Conservation (phyloP, 2,113 vertebrate species). For the Sylvietta virens region DNA sequence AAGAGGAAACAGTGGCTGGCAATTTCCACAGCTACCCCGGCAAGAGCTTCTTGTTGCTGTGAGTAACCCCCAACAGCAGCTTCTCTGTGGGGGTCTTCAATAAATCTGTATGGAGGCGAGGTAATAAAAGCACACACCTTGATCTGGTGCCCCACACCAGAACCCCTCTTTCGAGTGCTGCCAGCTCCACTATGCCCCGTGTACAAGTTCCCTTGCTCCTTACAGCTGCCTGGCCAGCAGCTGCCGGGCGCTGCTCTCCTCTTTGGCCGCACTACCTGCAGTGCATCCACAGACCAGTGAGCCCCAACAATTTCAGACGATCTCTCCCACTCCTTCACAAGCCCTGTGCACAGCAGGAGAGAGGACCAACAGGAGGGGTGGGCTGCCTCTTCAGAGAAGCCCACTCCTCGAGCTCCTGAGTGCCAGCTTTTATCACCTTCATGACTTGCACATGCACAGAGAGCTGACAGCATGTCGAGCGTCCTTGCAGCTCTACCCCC, state of each 20-base stretch:
- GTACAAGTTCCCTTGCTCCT: accelerated
- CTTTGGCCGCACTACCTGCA: background rate
- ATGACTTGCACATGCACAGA: background rate
- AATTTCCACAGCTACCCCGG: background rate
- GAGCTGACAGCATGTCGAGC: accelerated
- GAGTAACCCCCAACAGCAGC: background rate
- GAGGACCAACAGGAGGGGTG: background rate
- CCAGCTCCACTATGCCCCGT: background rate
- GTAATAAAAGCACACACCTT: background rate
- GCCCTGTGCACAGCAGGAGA: background rate
- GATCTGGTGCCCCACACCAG: background rate
- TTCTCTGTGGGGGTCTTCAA: background rate
- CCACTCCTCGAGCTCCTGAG: background rate
- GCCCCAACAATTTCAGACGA: background rate
- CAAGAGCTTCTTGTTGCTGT: background rate
- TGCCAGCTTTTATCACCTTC: background rate
- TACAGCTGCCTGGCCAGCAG: background rate
- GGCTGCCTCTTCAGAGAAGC: background rate
- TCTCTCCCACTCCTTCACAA: background rate
- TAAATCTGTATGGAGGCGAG: background rate
- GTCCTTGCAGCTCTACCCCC: background rate
- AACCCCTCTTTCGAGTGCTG: background rate
- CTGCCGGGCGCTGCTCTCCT: background rate
- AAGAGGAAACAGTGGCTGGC: background rate
- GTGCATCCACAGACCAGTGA: background rate